Conservation (phyloP, 1,140 invertebrate genomes). For the Liolophura sinensis region DNA sequence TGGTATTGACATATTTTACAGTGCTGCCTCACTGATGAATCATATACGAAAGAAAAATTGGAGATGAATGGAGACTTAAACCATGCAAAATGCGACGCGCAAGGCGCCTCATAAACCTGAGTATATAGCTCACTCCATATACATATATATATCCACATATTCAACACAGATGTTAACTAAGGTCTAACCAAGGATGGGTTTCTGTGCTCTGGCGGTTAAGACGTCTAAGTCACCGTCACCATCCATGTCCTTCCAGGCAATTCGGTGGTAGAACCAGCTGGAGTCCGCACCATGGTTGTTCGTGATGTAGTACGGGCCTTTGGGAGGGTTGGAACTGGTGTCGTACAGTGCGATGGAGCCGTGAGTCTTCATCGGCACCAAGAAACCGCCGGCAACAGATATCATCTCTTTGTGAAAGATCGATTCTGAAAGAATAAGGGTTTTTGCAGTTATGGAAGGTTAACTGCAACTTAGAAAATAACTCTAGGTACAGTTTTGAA, state of each 20-base stretch:
- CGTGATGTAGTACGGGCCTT: conserved; percentile 47
- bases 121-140: not conserved
- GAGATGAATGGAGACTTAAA: not conserved
- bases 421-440: conserved; percentile 16
- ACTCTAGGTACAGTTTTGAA: too few species aligned
- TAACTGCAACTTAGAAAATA: too few species aligned
- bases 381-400: conserved; percentile 50
- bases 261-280: conserved; percentile 59
- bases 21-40: too few species aligned
- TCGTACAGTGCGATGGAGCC: conserved; percentile 56
- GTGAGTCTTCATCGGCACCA: conserved; percentile 56
- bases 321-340: conserved; percentile 25
- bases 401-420: conserved; percentile 31
- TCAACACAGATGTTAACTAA: conserved; percentile 1
- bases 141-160: conserved; percentile 1
- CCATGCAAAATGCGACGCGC: not conserved
- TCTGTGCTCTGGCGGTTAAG: conserved; percentile 48
- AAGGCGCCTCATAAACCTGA: not conserved
- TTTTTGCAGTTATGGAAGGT: not conserved
- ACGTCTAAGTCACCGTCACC: conserved; percentile 57
- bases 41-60: too few species aligned
- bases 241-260: conserved; percentile 60
- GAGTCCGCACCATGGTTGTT: conserved; percentile 21
- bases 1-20: not conserved
- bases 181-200: conserved; percentile 5